These are phyloP conservation scores for Falco cherrug DNA, from an alignment of 2,797 vertebrate genomes.

Conservation along the genomic window DNA sequence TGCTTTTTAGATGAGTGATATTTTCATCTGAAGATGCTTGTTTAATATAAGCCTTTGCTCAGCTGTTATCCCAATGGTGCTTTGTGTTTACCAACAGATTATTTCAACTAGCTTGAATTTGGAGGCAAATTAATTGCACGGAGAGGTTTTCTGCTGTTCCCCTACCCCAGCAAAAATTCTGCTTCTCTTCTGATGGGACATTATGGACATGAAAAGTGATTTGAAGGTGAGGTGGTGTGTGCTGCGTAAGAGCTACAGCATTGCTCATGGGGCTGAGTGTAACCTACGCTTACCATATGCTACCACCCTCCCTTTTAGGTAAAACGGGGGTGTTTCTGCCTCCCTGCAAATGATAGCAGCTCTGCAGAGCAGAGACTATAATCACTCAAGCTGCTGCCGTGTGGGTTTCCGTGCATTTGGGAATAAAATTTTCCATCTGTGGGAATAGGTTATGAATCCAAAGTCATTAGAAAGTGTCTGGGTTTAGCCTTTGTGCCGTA, in stretches of 20 bases:
- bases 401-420: background rate
- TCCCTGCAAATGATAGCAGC: background rate
- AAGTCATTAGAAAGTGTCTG: background rate
- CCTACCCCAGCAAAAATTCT: background rate
- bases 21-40: slow-evolving; percentile 43
- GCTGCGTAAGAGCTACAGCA: background rate
- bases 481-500: background rate
- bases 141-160: background rate
- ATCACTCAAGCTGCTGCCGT: background rate
- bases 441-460: background rate
- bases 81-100: slow-evolving; percentile 32
- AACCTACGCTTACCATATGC: background rate
- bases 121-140: background rate
- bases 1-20: slow-evolving; percentile 61
- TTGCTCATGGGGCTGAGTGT: background rate
- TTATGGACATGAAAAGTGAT: fast-evolving
- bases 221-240: background rate
- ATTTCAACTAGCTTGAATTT: slow-evolving; percentile 20
- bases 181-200: background rate
- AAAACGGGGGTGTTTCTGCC: background rate
- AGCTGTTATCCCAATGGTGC: background rate
- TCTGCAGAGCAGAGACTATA: background rate
- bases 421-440: slow-evolving; percentile 10
- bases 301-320: background rate
- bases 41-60: slow-evolving; percentile 30